Percentiles rank a stretch among this genome's conserved stretches.
Conservation (phyloP, 30 jellyfish, hydroid and myxozoan genomes). For the Clytia hemisphaerica region DNA sequence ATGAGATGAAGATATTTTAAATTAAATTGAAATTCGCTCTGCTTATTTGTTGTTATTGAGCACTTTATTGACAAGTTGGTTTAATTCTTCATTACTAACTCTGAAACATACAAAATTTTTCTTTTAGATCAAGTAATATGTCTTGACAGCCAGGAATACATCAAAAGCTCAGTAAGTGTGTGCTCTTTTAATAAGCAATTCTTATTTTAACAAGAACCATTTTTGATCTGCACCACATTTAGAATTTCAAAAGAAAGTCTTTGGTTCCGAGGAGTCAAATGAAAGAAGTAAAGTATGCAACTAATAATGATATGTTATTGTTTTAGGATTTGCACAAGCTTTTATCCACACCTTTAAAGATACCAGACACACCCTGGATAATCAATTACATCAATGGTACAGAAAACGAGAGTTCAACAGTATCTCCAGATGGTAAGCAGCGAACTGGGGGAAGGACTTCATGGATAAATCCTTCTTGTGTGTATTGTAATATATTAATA, state of each 20-base stretch:
- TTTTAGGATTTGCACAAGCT: conserved; percentile 16
- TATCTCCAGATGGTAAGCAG: too few species aligned
- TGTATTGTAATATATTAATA: too few species aligned
- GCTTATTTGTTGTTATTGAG: not conserved
- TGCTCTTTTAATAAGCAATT: not conserved
- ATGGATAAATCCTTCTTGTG: too few species aligned
- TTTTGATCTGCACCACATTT: not conserved
- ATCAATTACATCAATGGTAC: conserved; percentile 5
- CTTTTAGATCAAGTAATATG: conserved; percentile 15
- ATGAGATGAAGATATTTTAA: not conserved
- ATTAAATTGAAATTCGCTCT: not conserved
- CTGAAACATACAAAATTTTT: not conserved
- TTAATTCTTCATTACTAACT: too few species aligned
- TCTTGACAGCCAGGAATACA: conserved; percentile 27
- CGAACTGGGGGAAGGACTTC: too few species aligned
- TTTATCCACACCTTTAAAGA: conserved; percentile 21
- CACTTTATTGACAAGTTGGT: too few species aligned
- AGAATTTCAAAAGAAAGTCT: not conserved
- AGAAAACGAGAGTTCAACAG: too few species aligned
- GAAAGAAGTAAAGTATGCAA: too few species aligned
- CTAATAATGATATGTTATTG: not conserved
- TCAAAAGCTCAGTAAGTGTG: conserved; percentile 28
- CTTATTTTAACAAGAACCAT: not conserved
- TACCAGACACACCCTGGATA: conserved; percentile 33
- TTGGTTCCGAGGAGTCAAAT: too few species aligned